Percentiles rank a stretch among this genome's conserved stretches.
phyloP scores from a whole-genome alignment of 2,888 invertebrate genomes.

The Hirudinaria manillensis region DNA sequence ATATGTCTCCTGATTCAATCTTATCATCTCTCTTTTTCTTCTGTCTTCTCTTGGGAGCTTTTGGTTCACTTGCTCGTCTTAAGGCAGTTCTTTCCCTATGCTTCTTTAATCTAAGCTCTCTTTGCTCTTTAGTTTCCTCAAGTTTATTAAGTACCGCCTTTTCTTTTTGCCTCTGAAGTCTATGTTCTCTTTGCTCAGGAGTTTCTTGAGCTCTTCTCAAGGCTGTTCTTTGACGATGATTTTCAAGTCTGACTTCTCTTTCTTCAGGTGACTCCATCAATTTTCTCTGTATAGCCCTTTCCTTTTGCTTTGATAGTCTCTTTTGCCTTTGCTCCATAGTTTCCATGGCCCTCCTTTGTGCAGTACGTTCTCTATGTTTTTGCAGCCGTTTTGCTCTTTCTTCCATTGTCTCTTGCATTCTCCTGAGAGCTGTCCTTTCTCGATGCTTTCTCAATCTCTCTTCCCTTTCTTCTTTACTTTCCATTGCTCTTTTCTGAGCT shows the following conservation, averaged over 20 bases:
- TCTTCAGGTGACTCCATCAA: constrained; percentile 28
- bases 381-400: constrained; percentile 19
- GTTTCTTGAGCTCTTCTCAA: constrained; percentile 27
- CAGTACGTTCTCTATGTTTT: constrained; percentile 24
- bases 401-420: constrained; percentile 29
- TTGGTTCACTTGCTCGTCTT: constrained; percentile 23
- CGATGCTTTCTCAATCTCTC: constrained; percentile 25
- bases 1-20: constrained; percentile 17
- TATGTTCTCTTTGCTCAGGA: constrained; percentile 18
- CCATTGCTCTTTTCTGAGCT: constrained; percentile 18
- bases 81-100: constrained; percentile 26
- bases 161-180: constrained; percentile 26
- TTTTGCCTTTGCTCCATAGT: constrained; percentile 24
- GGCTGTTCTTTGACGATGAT: constrained; percentile 22
- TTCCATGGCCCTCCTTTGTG: constrained; percentile 27
- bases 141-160: constrained; percentile 27
- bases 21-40: constrained; percentile 26
- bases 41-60: constrained; percentile 1
- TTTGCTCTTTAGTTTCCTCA: constrained; percentile 21
- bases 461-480: constrained; percentile 19
- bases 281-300: constrained; percentile 21
- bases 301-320: constrained; percentile 19
- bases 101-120: constrained; percentile 23
- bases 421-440: constrained; percentile 22
- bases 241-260: constrained; percentile 25